Evolutionary conservation across 2,888 invertebrate genomes (phyloP).

Genomic region (Athrips mouffetella): DNA sequence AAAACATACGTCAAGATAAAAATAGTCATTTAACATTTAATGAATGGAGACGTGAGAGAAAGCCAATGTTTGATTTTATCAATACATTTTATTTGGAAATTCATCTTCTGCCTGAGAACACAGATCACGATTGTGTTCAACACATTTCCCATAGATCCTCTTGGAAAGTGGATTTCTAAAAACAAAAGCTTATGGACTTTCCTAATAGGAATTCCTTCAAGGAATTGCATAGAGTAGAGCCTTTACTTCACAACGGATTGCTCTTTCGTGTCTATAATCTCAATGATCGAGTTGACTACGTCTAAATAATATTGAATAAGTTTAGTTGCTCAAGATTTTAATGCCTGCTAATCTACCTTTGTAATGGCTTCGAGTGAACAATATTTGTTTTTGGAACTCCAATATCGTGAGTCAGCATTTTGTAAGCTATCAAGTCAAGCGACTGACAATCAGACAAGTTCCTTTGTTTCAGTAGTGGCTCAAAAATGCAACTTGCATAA

Average conservation of each 20-base stretch:
- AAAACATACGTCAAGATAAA: not conserved
- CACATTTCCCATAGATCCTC: not conserved
- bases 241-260: too few relatives aligned
- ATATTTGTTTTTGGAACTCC: slow-evolving; percentile 1
- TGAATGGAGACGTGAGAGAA: not conserved
- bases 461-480: slow-evolving; percentile 6
- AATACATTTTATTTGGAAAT: not conserved
- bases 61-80: not conserved
- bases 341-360: not conserved
- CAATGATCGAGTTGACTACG: too few relatives aligned
- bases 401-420: slow-evolving; percentile 6
- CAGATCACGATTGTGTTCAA: not conserved
- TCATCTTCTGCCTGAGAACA: not conserved
- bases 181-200: slow-evolving; percentile 20
- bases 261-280: too few relatives aligned
- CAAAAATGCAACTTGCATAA: slow-evolving; percentile 11
- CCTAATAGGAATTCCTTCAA: slow-evolving; percentile 12
- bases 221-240: not conserved
- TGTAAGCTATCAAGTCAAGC: slow-evolving; percentile 7
- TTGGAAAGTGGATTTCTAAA: slow-evolving; percentile 15
- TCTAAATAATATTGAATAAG: not conserved
- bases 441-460: not conserved
- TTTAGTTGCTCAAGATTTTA: not conserved
- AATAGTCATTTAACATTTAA: not conserved
- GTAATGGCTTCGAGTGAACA: not conserved